These are phyloP conservation scores for Ceratoteleas bidentatus DNA, from an alignment of 1,140 invertebrate species.

Conservation along the genomic window DNA sequence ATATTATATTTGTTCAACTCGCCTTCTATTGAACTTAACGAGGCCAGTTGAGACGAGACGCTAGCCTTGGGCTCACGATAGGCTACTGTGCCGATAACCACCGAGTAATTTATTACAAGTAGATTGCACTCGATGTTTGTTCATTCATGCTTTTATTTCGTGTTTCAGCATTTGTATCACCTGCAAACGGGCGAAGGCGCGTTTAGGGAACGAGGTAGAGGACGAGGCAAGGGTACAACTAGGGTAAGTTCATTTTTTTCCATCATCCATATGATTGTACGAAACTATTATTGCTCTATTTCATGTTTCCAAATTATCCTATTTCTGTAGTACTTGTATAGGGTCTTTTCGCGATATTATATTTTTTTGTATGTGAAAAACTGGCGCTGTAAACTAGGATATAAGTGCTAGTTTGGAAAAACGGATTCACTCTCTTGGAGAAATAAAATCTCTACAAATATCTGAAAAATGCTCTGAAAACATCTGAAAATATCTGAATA, in stretches of 20 bases:
- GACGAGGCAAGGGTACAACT: slow-evolving; percentile 79
- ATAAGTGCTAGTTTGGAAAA: too few relatives aligned
- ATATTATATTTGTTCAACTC: slow-evolving; percentile 76
- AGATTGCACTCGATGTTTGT: slow-evolving; percentile 47
- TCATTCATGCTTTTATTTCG: slow-evolving; percentile 46
- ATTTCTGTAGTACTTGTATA: too few relatives aligned
- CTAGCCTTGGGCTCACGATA: slow-evolving; percentile 78
- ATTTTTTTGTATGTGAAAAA: too few relatives aligned
- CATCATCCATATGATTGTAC: too few relatives aligned
- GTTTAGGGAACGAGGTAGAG: slow-evolving; percentile 78
- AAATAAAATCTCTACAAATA: too few relatives aligned
- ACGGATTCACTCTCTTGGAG: too few relatives aligned
- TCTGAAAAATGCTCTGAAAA: too few relatives aligned
- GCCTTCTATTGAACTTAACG: slow-evolving; percentile 79
- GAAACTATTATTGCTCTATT: too few relatives aligned
- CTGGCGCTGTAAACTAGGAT: too few relatives aligned
- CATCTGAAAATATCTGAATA: too few relatives aligned
- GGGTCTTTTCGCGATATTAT: too few relatives aligned
- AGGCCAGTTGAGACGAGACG: slow-evolving; percentile 78
- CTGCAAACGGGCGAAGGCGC: slow-evolving; percentile 79
- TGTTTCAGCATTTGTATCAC: slow-evolving; percentile 80
- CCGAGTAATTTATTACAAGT: slow-evolving; percentile 56
- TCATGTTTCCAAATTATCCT: too few relatives aligned
- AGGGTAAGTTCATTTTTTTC: slow-evolving; percentile 72
- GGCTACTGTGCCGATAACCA: slow-evolving; percentile 71